These are phyloP conservation scores for Perccottus glenii DNA, from an alignment of 2,113 vertebrate genomes.

Conservation along the genomic window DNA sequence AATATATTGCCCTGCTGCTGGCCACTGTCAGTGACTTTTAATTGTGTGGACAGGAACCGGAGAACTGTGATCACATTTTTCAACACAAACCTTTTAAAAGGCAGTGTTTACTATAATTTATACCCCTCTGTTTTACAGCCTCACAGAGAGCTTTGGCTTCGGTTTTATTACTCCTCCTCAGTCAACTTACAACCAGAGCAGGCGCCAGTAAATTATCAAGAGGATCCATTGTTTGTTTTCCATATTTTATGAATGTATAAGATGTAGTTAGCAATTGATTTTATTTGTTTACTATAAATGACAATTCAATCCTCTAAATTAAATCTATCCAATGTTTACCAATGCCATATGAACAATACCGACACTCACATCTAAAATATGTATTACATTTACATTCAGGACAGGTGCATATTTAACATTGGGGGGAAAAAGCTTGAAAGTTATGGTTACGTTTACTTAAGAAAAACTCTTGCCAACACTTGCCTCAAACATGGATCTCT, in stretches of 20 bases:
- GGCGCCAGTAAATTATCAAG: background rate
- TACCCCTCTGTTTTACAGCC: slow-evolving; percentile 5
- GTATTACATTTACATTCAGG: no score
- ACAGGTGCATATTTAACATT: no score
- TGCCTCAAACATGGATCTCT: no score
- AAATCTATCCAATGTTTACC: background rate
- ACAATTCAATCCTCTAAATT: background rate
- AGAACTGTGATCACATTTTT: slow-evolving; percentile 14
- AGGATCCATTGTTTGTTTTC: slow-evolving; percentile 6
- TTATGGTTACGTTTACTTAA: no score
- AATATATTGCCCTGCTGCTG: background rate
- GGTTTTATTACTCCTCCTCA: background rate
- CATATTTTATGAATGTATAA: background rate
- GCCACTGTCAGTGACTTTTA: slow-evolving; percentile 29
- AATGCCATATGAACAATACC: no score
- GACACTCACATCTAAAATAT: no score
- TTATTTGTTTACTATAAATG: slow-evolving; percentile 11
- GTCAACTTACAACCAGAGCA: slow-evolving; percentile 2
- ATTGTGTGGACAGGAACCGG: slow-evolving; percentile 24
- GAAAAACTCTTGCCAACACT: no score
- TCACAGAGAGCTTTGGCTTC: slow-evolving; percentile 11
- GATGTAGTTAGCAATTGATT: slow-evolving; percentile 2
- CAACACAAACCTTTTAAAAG: slow-evolving; percentile 26
- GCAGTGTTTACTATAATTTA: slow-evolving; percentile 26
- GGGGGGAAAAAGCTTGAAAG: no score